These are phyloP conservation scores for Hirtodrosophila trivittata DNA, from an alignment of 2,888 invertebrate species.

Conservation along the genomic window DNA sequence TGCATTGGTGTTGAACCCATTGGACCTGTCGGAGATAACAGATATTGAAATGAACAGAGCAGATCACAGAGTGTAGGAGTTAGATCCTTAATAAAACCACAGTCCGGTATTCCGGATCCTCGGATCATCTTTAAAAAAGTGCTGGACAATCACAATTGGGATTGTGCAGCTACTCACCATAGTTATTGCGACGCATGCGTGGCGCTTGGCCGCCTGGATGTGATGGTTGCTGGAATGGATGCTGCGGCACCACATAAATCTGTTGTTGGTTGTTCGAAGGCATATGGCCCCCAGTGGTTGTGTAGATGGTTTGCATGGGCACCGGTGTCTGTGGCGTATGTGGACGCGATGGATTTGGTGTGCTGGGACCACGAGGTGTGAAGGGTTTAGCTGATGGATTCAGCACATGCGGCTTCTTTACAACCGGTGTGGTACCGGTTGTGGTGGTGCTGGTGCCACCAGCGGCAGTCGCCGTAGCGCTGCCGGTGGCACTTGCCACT, in stretches of 20 bases:
- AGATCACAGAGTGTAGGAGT: no score
- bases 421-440: slow-evolving; percentile 69
- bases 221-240: slow-evolving; percentile 81
- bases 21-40: slow-evolving; percentile 80
- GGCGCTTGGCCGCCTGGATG: slow-evolving; percentile 81
- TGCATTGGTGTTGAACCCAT: slow-evolving; percentile 89
- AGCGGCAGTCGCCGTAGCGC: slow-evolving; percentile 14
- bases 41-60: not conserved
- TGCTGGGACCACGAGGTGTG: slow-evolving; percentile 89
- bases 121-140: no score
- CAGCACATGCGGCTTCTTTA: slow-evolving; percentile 87
- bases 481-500: slow-evolving; percentile 16
- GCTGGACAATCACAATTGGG: no score
- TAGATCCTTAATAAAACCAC: no score
- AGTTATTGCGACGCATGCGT: slow-evolving; percentile 84
- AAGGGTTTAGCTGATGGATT: slow-evolving; percentile 96
- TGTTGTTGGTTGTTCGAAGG: slow-evolving; percentile 82
- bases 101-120: no score
- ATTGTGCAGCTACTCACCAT: slow-evolving; percentile 68
- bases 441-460: slow-evolving; percentile 36
- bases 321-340: slow-evolving; percentile 93
- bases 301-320: slow-evolving; percentile 80
- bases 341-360: slow-evolving; percentile 88
- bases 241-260: slow-evolving; percentile 82
- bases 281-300: slow-evolving; percentile 78